Percentiles rank a stretch among this genome's conserved stretches.
These are phyloP conservation scores for Sphaerophoria rueppellii DNA, from an alignment of 2,888 invertebrate species.

Conservation along the genomic window DNA sequence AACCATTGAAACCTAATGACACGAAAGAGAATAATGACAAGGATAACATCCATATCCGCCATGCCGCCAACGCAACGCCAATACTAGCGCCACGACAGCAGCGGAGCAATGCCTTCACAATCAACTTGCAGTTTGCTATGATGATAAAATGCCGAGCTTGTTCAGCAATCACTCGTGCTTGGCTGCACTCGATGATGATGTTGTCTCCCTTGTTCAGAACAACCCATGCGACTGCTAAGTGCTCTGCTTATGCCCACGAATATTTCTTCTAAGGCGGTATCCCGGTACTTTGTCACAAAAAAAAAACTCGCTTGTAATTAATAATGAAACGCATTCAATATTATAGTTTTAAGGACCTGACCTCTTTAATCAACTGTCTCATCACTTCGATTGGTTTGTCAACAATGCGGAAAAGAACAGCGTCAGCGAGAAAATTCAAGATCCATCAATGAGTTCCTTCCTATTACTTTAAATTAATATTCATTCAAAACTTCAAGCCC, in stretches of 20 bases:
- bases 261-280: slow-evolving; percentile 48
- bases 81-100: neutral
- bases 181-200: slow-evolving; percentile 72
- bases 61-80: slow-evolving; percentile 3
- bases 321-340: slow-evolving; percentile 64
- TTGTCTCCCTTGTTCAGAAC: slow-evolving; percentile 45
- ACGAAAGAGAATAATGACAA: slow-evolving; percentile 82
- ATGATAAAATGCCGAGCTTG: slow-evolving; percentile 72
- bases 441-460: neutral
- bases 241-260: slow-evolving; percentile 39
- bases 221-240: slow-evolving; percentile 14
- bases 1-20: slow-evolving; percentile 82
- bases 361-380: slow-evolving; percentile 48
- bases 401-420: slow-evolving; percentile 57
- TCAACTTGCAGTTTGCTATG: slow-evolving; percentile 15
- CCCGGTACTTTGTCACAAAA: slow-evolving; percentile 63
- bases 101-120: slow-evolving; percentile 1
- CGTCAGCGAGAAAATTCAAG: slow-evolving; percentile 62
- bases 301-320: slow-evolving; percentile 50
- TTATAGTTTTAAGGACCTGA: slow-evolving; percentile 49
- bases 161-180: slow-evolving; percentile 71
- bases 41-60: slow-evolving; percentile 71
- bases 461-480: slow-evolving; percentile 11
- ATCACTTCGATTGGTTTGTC: slow-evolving; percentile 59
- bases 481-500: neutral